phyloP scores from a whole-genome alignment of 2,797 vertebrate species.

The Semaprochilodus insignis region DNA sequence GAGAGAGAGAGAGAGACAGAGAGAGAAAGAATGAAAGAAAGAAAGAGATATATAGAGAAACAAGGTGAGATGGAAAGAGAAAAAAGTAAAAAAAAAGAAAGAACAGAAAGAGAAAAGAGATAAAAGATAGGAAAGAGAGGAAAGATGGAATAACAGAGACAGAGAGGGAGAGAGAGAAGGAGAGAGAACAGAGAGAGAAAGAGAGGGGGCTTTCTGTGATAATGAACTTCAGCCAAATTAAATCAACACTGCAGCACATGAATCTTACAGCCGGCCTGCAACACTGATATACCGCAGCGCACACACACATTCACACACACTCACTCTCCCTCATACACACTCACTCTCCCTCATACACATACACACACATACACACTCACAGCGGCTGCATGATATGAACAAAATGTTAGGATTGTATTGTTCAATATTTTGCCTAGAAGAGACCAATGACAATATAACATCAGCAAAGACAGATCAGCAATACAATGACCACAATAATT shows the following conservation, averaged over 20 bases:
- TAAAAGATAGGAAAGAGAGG: not conserved
- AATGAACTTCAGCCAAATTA: slow-evolving; percentile 53
- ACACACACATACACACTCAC: too few relatives aligned
- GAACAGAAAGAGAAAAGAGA: not conserved
- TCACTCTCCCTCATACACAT: too few relatives aligned
- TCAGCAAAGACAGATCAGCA: too few relatives aligned
- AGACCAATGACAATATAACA: too few relatives aligned
- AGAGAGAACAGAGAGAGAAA: slow-evolving; percentile 13
- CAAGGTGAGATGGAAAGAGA: not conserved
- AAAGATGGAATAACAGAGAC: not conserved
- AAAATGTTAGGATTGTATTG: too few relatives aligned
- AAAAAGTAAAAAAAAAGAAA: not conserved
- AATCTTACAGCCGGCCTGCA: slow-evolving; percentile 36
- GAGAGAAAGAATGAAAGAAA: not conserved
- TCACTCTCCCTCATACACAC: too few relatives aligned
- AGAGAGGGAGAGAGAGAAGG: not conserved
- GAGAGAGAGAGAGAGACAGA: not conserved
- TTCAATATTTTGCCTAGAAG: too few relatives aligned
- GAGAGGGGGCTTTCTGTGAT: slow-evolving; percentile 19
- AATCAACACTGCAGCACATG: slow-evolving; percentile 44
- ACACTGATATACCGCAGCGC: not conserved
- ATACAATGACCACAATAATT: too few relatives aligned
- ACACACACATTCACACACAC: too few relatives aligned
- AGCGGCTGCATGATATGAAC: too few relatives aligned
- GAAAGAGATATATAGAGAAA: not conserved